phyloP scores from a whole-genome alignment of 1,140 invertebrate genomes.

The Drosophila dunni region DNA sequence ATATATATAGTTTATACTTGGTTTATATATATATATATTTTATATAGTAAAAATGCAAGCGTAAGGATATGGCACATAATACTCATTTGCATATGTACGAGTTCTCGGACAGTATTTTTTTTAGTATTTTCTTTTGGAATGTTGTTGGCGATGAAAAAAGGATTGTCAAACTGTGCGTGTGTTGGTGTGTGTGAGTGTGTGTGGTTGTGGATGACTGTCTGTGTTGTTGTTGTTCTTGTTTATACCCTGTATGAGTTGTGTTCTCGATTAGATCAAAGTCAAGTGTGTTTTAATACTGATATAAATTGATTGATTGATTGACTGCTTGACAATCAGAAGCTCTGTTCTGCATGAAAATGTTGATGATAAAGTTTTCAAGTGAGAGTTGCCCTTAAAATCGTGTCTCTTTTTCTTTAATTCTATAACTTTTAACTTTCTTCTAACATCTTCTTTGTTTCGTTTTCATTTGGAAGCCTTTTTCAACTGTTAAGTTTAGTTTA shows the following conservation, averaged over 20 bases:
- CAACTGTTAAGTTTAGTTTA: not conserved
- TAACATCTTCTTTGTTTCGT: not conserved
- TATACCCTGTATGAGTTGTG: slow-evolving; percentile 39
- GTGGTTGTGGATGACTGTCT: slow-evolving; percentile 39
- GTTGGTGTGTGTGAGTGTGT: slow-evolving; percentile 44
- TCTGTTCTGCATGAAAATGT: slow-evolving; percentile 34
- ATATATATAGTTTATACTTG: slow-evolving; percentile 18
- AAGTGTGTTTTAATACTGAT: slow-evolving; percentile 41
- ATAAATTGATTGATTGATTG: slow-evolving; percentile 3
- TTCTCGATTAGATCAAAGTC: slow-evolving; percentile 23
- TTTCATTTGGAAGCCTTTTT: slow-evolving; percentile 32
- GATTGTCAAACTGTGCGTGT: slow-evolving; percentile 68
- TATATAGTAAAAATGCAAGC: slow-evolving; percentile 75
- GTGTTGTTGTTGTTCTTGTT: slow-evolving; percentile 31
- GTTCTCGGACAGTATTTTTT: slow-evolving; percentile 33
- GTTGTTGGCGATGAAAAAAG: slow-evolving; percentile 37
- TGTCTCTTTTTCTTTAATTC: not conserved
- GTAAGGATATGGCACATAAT: slow-evolving; percentile 80
- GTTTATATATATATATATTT: slow-evolving; percentile 31
- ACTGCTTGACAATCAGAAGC: slow-evolving; percentile 42
- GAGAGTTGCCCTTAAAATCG: slow-evolving; percentile 7
- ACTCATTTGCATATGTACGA: slow-evolving; percentile 72
- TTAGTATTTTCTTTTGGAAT: slow-evolving; percentile 25
- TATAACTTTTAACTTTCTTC: not conserved
- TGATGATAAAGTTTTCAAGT: slow-evolving; percentile 2